Evolutionary conservation across 2,888 invertebrate species (phyloP), one percentile per base, ranked within the genome.

Genomic region (Argyresthia goedartella): DNA sequence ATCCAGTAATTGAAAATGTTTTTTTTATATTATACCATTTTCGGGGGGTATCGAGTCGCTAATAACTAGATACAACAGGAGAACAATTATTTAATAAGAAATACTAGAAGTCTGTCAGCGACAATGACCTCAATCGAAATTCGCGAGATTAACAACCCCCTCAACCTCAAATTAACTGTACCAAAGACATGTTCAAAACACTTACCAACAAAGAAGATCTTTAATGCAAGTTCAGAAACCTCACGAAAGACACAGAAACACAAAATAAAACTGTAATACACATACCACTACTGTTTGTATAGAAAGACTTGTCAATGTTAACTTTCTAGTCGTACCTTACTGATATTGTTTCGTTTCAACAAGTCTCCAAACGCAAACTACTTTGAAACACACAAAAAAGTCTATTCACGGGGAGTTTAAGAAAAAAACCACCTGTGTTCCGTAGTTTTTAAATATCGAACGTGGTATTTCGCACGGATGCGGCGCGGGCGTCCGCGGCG

Each of bases 311-410:
- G 69, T 69, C 65, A 67, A 65, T 63, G 63, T 63, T 60, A 67
- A 74, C 74, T 74, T 74, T 74, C 74, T 73, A 72, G 60, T 67
- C 58, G 59, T 59, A 61, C 60, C 59, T 60, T 59, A 58, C 58
- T 55, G 56, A 54, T 54, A 55, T 56, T 56, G 53, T 50, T 14
- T 41, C 47, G 11, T 47, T 33, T 8, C 33, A 7, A 46, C 16
- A 14, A 13, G 48, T 35, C 14, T 44, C 44, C 14, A 10, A 36
- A 36, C 33, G 47, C 13, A 43, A 50, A 51, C 47, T 52, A 33
- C 35, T 47, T 53, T 9, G 25, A 56, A 49, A 45, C 55, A 57
- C 58, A 60, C 59, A 61, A 57, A 56, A 55, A 52, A 8, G 54
- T 56, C 53, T 58, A 60, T 64, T 67, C 63, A 63, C 65, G 64